These are phyloP conservation scores for Phorcus lineatus DNA, from an alignment of 2,888 invertebrate species.

Conservation along the genomic window DNA sequence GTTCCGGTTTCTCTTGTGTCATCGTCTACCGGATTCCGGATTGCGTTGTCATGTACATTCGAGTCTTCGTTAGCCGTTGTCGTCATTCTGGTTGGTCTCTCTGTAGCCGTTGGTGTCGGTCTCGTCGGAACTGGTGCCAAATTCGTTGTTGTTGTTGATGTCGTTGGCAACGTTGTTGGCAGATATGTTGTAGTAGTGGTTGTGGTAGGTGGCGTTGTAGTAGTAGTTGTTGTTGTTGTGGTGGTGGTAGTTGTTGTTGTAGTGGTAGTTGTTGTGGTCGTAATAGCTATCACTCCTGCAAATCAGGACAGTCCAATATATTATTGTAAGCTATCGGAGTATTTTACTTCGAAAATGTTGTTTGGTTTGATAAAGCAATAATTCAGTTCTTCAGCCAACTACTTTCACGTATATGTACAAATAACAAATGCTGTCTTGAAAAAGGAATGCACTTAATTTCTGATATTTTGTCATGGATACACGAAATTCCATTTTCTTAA, in stretches of 20 bases:
- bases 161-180: neutral
- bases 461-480: no score
- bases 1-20: no score
- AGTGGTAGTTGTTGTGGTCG: neutral
- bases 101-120: neutral
- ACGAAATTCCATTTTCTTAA: no score
- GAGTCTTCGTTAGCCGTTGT: neutral
- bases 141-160: neutral
- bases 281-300: neutral
- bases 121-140: neutral
- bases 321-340: no score
- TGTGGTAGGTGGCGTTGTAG: neutral
- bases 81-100: neutral
- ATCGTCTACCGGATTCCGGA: no score
- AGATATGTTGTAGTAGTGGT: neutral
- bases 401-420: no score
- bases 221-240: neutral
- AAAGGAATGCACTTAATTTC: no score
- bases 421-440: no score
- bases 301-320: no score
- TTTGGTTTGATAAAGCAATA: no score
- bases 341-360: no score
- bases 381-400: no score
- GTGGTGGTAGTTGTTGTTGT: constrained; percentile 6
- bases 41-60: neutral